Evolutionary conservation across 2,113 vertebrate species (phyloP).

Genomic region (Hippopotamus amphibius): DNA sequence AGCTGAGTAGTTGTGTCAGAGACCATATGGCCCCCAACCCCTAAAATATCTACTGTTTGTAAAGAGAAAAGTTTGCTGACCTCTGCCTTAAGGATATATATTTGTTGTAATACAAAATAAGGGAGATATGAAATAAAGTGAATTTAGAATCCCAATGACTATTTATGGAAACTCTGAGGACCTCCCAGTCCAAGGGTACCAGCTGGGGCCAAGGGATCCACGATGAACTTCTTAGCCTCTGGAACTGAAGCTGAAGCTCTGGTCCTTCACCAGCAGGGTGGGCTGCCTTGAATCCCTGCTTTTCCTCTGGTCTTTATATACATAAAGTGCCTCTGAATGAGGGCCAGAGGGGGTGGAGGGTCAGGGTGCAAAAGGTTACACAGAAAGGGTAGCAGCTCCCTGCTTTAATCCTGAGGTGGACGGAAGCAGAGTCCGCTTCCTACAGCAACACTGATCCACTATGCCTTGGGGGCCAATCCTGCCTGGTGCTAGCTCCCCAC

Average conservation of each 20-base stretch:
- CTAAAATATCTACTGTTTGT: background rate
- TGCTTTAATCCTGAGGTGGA: background rate
- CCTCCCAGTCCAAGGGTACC: background rate
- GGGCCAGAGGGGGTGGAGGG: background rate
- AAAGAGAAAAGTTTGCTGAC: background rate
- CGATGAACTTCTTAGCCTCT: background rate
- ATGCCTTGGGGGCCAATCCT: background rate
- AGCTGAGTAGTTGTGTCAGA: background rate
- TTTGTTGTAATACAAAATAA: background rate
- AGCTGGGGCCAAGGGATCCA: background rate
- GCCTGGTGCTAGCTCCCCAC: rapidly evolving
- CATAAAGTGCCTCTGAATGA: background rate
- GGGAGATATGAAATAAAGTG: background rate
- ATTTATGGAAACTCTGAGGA: background rate
- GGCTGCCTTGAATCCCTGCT: rapidly evolving
- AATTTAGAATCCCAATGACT: background rate
- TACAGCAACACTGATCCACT: rapidly evolving
- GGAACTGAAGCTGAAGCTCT: background rate
- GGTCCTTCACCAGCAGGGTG: background rate
- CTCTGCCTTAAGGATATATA: background rate
- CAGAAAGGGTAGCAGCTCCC: background rate
- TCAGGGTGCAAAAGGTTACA: background rate
- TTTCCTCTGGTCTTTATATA: background rate
- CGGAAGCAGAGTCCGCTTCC: background rate
- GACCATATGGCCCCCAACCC: too few species aligned